phyloP scores from a whole-genome alignment of 2,797 vertebrate species.

The Peromyscus nudipes region DNA sequence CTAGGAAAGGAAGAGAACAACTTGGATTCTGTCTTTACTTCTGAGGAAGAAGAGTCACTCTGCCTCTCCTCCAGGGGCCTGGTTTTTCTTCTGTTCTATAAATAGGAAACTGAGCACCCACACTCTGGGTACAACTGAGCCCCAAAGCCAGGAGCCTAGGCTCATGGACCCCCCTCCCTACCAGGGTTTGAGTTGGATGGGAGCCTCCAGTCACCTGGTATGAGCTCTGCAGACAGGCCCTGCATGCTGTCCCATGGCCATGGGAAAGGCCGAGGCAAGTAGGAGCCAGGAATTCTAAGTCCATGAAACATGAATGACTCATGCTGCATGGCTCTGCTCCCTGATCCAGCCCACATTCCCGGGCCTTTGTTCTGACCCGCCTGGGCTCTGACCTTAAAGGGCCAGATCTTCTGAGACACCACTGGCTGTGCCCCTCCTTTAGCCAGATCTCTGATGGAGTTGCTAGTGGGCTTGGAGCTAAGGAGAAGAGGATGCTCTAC shows the following conservation, averaged over 20 bases:
- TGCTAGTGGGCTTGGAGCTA: neutral
- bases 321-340: conserved; percentile 16
- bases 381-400: conserved; percentile 72
- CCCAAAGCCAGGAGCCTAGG: neutral
- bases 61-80: neutral
- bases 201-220: no score
- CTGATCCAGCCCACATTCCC: conserved; percentile 72
- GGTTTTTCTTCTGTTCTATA: neutral
- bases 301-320: conserved; percentile 68
- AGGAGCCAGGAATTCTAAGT: neutral
- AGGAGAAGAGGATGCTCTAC: no score
- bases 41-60: neutral
- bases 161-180: no score
- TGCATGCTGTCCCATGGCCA: neutral
- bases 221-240: neutral
- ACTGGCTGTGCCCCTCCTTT: no score
- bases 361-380: conserved; percentile 67
- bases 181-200: neutral
- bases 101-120: neutral
- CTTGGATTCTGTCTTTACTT: neutral
- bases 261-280: neutral
- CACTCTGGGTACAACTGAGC: neutral
- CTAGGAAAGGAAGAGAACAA: neutral
- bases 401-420: conserved; percentile 33
- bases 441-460: neutral